Percentiles rank a stretch among this genome's conserved stretches.
phyloP scores from a whole-genome alignment of 1,140 invertebrate species.

The Macrocentrus cingulum region DNA sequence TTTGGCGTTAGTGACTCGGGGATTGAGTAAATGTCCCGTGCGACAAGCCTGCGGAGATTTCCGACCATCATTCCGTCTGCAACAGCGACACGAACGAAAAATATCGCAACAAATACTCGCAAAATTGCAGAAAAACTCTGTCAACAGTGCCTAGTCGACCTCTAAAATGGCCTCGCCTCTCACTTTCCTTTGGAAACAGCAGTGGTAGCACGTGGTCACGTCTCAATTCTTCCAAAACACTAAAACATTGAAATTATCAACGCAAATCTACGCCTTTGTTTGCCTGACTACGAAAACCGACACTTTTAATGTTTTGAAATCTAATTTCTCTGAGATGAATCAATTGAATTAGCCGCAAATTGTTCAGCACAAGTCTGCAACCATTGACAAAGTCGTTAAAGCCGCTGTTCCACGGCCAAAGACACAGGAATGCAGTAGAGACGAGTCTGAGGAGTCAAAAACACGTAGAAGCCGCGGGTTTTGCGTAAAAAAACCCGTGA shows the following conservation, averaged over 20 bases:
- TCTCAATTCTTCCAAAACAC: no score
- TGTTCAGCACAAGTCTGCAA: no score
- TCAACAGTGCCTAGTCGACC: slow-evolving; percentile 26
- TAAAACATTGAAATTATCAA: no score
- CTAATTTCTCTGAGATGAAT: no score
- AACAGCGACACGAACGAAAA: slow-evolving; percentile 68
- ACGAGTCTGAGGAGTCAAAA: slow-evolving; percentile 22
- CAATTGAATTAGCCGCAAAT: no score
- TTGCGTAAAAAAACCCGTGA: background rate
- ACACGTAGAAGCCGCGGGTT: background rate
- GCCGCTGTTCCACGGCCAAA: background rate
- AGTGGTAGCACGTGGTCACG: no score
- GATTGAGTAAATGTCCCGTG: slow-evolving; percentile 41
- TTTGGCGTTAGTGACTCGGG: slow-evolving; percentile 43
- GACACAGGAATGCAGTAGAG: slow-evolving; percentile 22
- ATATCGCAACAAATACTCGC: slow-evolving; percentile 42
- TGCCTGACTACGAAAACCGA: no score
- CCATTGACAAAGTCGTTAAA: background rate
- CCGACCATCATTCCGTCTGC: slow-evolving; percentile 63
- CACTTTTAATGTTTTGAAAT: no score
- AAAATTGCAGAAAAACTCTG: slow-evolving; percentile 40
- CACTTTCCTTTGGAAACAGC: background rate
- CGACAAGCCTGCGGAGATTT: slow-evolving; percentile 25
- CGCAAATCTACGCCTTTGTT: no score
- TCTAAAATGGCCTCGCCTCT: slow-evolving; percentile 27